Evolutionary conservation across 1,140 invertebrate species (phyloP).

Genomic region (Drosophila funebris): DNA sequence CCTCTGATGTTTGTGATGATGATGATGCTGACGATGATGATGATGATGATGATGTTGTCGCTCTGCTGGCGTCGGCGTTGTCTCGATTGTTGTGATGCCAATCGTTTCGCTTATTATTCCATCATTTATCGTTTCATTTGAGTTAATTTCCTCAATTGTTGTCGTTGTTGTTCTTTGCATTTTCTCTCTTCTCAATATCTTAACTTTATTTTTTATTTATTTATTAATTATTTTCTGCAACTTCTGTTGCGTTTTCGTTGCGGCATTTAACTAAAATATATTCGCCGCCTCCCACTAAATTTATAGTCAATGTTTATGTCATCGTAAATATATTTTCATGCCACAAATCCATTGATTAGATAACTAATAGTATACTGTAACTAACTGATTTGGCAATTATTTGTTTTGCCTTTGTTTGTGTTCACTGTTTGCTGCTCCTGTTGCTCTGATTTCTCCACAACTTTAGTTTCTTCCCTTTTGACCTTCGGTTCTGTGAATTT

Average conservation of each 20-base stretch:
- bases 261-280: slow-evolving; percentile 50
- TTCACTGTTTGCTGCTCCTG: neutral
- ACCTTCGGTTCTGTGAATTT: slow-evolving; percentile 10
- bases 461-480: neutral
- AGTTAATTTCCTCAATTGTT: slow-evolving; percentile 61
- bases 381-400: slow-evolving; percentile 64
- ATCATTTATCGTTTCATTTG: slow-evolving; percentile 52
- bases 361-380: slow-evolving; percentile 39
- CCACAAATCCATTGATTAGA: slow-evolving; percentile 70
- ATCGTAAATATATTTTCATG: slow-evolving; percentile 74
- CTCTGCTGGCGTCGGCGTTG: slow-evolving; percentile 12
- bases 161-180: slow-evolving; percentile 40
- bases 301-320: slow-evolving; percentile 75
- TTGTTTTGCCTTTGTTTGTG: slow-evolving; percentile 45
- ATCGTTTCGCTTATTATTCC: slow-evolving; percentile 43
- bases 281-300: slow-evolving; percentile 36
- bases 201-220: neutral
- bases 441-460: slow-evolving; percentile 4
- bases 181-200: neutral
- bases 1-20: slow-evolving; percentile 28
- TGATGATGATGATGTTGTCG: slow-evolving; percentile 41
- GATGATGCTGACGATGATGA: slow-evolving; percentile 41
- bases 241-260: slow-evolving; percentile 29
- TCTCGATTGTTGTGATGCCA: slow-evolving; percentile 46
- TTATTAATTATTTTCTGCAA: neutral